A percentile compares a stretch with the other conserved stretches of the same genome.
These are phyloP conservation scores for Emydocephalus ijimae DNA, from an alignment of 2,113 vertebrate genomes.

Conservation along the genomic window DNA sequence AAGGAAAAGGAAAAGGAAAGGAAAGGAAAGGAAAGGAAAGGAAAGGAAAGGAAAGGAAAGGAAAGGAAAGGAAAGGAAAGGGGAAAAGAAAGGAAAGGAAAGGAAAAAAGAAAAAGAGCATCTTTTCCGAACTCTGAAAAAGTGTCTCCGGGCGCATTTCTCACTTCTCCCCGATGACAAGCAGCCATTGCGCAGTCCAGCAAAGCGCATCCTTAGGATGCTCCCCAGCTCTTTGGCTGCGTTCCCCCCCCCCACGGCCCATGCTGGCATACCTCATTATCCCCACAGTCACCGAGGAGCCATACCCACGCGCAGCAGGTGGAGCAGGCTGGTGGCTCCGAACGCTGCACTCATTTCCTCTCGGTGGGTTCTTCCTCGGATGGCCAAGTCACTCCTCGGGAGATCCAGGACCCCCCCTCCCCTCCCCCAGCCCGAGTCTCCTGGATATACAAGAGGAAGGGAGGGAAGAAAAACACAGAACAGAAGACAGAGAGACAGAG, in stretches of 20 bases:
- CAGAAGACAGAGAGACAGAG: background rate
- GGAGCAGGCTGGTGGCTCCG: background rate
- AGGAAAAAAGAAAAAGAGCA: too few relatives aligned
- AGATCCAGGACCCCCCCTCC: background rate
- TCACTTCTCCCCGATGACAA: background rate
- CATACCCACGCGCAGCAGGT: background rate
- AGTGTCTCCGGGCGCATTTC: background rate
- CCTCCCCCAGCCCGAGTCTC: too few relatives aligned
- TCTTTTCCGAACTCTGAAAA: background rate
- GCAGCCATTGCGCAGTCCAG: background rate
- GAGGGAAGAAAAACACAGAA: background rate
- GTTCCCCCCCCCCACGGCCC: background rate
- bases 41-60: too few relatives aligned
- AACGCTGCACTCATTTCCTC: background rate
- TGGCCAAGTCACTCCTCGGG: background rate
- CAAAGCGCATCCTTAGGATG: background rate
- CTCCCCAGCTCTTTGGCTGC: background rate
- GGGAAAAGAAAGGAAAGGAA: too few relatives aligned
- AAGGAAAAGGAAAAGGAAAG: too few relatives aligned
- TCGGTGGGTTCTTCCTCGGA: background rate
- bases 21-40: rapidly evolving
- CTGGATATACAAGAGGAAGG: too few relatives aligned
- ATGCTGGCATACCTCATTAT: background rate
- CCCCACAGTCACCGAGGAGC: background rate
- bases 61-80: too few relatives aligned